Conservation (phyloP, 1,140 invertebrate genomes). For the Eriosoma lanigerum region DNA sequence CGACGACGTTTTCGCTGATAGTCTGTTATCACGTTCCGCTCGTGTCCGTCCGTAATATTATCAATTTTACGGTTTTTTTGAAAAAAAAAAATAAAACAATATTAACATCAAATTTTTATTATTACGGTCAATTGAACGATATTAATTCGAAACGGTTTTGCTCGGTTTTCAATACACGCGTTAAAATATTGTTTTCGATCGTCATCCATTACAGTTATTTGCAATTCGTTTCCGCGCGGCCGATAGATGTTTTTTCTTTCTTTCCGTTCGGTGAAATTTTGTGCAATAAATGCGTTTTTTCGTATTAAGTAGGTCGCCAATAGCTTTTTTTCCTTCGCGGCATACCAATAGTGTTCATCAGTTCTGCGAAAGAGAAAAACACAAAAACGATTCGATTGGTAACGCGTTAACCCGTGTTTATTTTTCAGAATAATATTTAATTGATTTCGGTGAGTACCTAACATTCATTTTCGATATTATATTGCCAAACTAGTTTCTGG, state of each 20-base stretch:
- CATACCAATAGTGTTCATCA: constrained; percentile 14
- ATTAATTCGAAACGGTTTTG: neutral
- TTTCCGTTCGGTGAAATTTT: constrained; percentile 39
- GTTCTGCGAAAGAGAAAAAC: neutral
- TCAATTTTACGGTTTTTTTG: constrained; percentile 4
- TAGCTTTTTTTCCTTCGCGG: constrained; percentile 18
- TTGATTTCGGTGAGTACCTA: constrained; percentile 9
- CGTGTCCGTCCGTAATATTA: neutral
- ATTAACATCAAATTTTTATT: too few relatives aligned
- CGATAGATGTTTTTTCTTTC: constrained; percentile 3
- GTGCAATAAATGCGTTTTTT: constrained; percentile 45
- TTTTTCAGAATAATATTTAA: neutral
- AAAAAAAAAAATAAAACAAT: too few relatives aligned
- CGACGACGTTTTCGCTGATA: constrained; percentile 25
- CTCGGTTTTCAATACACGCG: neutral
- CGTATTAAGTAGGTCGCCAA: constrained; percentile 43
- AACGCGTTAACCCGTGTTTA: neutral
- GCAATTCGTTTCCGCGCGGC: neutral
- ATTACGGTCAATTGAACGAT: neutral
- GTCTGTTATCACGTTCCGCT: constrained; percentile 15
- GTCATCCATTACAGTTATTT: neutral
- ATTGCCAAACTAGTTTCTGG: too few relatives aligned
- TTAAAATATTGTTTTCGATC: neutral
- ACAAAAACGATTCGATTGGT: neutral
- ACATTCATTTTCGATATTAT: too few relatives aligned